Conservation (phyloP, 2,797 vertebrate species). For the Diplodus puntazzo region DNA sequence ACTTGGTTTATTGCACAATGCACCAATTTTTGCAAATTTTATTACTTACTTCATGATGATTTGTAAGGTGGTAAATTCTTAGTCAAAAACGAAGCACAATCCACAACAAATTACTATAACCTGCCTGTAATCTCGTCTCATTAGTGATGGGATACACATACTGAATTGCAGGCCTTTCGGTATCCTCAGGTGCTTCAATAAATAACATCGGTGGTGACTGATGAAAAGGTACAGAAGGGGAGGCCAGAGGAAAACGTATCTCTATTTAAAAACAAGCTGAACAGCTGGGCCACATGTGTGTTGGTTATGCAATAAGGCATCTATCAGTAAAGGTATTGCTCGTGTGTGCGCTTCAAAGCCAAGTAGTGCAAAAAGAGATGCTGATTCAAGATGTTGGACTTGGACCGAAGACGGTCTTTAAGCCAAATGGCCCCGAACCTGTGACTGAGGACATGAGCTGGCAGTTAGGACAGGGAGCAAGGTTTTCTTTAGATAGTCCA, state of each 20-base stretch:
- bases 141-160: background rate
- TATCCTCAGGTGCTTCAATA: constrained; percentile 17
- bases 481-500: constrained; percentile 25
- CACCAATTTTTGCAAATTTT: constrained; percentile 26
- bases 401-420: constrained; percentile 37
- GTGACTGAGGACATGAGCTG: constrained; percentile 64
- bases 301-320: constrained; percentile 63
- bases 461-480: constrained; percentile 16
- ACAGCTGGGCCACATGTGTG: constrained; percentile 78
- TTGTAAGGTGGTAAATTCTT: background rate
- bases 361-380: constrained; percentile 54
- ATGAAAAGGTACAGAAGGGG: constrained; percentile 60
- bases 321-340: constrained; percentile 62
- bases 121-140: constrained; percentile 5
- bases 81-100: background rate
- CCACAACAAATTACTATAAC: background rate
- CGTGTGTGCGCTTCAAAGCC: constrained; percentile 34
- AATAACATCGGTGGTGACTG: constrained; percentile 45
- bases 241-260: constrained; percentile 53
- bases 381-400: constrained; percentile 73
- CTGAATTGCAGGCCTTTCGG: background rate
- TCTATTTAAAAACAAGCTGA: constrained; percentile 55
- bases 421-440: constrained; percentile 44
- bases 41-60: constrained; percentile 4
- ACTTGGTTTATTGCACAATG: constrained; percentile 15